phyloP scores from a whole-genome alignment of 2,888 invertebrate genomes.

The Imbricaverruca yamaguchii region DNA sequence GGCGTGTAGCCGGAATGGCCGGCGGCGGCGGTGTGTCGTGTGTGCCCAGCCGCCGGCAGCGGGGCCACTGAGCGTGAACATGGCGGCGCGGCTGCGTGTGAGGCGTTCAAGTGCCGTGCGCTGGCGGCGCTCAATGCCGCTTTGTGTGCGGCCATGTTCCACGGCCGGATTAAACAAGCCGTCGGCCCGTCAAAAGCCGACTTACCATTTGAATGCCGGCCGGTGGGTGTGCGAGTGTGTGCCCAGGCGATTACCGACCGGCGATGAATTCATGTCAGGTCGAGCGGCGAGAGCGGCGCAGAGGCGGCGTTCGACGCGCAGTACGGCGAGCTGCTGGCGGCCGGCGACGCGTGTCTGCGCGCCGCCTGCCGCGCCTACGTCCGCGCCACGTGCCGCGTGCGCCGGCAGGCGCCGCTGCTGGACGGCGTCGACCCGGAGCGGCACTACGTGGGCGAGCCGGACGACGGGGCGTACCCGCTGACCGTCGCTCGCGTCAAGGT shows the following conservation, averaged over 20 bases:
- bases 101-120: background rate
- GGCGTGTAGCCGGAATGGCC: too few species aligned
- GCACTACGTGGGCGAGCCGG: background rate
- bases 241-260: background rate
- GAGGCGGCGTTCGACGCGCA: constrained; percentile 14
- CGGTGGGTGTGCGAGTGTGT: background rate
- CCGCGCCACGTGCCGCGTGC: background rate
- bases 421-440: constrained; percentile 2
- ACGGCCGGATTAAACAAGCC: background rate
- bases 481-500: constrained; percentile 6
- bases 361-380: background rate
- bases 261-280: background rate
- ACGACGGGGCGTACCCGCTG: background rate
- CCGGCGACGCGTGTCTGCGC: background rate
- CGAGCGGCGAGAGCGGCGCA: background rate
- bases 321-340: constrained; percentile 8
- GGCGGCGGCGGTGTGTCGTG: too few species aligned
- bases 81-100: background rate
- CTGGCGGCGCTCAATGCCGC: background rate
- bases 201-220: constrained; percentile 17
- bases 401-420: background rate
- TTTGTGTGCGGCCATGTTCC: constrained; percentile 19
- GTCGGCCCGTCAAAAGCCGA: background rate
- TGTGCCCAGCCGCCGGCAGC: too few species aligned
- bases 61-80: too few species aligned